These are phyloP conservation scores for Lepilemur septentrionalis DNA, from an alignment of 2,797 vertebrate genomes.

Conservation along the genomic window DNA sequence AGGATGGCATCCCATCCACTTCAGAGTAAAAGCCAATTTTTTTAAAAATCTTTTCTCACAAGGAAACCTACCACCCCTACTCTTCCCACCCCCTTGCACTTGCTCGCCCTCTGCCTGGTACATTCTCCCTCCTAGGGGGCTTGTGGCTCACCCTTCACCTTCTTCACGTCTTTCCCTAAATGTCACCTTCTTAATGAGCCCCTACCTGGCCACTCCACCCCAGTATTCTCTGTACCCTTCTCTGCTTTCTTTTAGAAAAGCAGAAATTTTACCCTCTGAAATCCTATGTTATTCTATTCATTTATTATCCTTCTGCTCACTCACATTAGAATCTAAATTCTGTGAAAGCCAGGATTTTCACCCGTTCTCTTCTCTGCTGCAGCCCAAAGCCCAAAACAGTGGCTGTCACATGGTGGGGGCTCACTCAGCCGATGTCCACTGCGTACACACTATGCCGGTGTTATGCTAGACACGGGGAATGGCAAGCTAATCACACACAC, in stretches of 20 bases:
- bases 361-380: not conserved
- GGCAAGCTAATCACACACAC: not conserved
- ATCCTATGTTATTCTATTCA: not conserved
- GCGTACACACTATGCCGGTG: not conserved
- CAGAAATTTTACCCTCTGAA: not conserved
- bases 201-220: not conserved
- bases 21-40: not conserved
- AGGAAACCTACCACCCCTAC: not conserved
- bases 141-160: not conserved
- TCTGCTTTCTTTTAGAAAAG: not conserved
- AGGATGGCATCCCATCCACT: not conserved
- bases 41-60: not conserved
- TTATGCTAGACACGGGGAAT: not conserved
- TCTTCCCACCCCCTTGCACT: fast-evolving
- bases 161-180: not conserved
- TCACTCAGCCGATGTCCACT: not conserved
- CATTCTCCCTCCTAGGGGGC: not conserved
- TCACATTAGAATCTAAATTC: not conserved
- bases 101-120: not conserved
- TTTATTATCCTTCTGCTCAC: not conserved
- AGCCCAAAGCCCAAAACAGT: not conserved
- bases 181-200: not conserved
- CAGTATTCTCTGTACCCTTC: not conserved
- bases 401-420: not conserved
- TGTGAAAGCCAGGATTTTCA: not conserved